Evolutionary conservation across 2,797 vertebrate species (phyloP).

Genomic region (Gallinago nigripennis): DNA sequence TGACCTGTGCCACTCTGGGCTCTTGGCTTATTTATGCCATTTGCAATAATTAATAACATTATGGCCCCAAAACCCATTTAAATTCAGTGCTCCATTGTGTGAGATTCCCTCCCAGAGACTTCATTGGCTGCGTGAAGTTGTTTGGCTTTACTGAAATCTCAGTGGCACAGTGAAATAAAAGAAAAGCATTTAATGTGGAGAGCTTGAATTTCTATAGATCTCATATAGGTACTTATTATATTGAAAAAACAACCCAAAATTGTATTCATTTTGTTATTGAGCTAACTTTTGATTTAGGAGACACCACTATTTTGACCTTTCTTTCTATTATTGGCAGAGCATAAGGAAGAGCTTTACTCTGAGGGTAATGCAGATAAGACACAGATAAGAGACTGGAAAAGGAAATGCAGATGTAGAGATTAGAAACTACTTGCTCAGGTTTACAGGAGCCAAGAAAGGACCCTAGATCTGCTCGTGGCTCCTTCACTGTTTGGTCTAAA

Average conservation of each 20-base stretch:
- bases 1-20: background rate
- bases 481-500: background rate
- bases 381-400: background rate
- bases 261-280: background rate
- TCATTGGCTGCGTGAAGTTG: background rate
- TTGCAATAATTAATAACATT: background rate
- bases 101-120: background rate
- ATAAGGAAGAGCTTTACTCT: background rate
- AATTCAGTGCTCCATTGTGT: background rate
- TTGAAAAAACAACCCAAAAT: background rate
- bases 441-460: background rate
- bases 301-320: background rate
- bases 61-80: background rate
- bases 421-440: background rate
- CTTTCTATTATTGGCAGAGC: background rate
- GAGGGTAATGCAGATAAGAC: background rate
- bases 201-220: background rate
- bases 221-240: background rate
- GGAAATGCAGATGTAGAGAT: background rate
- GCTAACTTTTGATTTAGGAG: background rate
- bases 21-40: background rate
- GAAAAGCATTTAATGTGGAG: background rate
- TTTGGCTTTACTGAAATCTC: conserved; percentile 16
- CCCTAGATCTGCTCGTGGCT: background rate
- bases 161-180: conserved; percentile 11